Base-by-base conservation (phyloP, 1,140 invertebrate genomes). In the Trissolcus basalis region DNA sequence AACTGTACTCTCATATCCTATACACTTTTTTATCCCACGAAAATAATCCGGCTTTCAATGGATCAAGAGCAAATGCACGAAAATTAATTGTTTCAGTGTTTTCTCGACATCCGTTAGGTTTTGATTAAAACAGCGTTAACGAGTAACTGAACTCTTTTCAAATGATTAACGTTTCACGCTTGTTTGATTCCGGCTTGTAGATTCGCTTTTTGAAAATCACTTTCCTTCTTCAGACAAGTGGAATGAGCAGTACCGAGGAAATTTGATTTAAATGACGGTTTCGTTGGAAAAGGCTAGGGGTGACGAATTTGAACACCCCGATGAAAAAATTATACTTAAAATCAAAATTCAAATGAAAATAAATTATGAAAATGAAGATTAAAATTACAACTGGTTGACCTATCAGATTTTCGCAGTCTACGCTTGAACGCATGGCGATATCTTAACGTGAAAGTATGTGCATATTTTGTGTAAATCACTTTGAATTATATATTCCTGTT, bases 391-490 rank as follows among this genome's bases (percentile, higher is more conserved):
- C 79, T 81, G 79, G 53, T 56, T 45, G 69, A 67, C 50, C 78
- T 79, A 81, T 81, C 59, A 58, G 72, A 82, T 84, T 85, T 85
- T 85, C 80, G 82, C 78, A 76, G 61, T 53, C 65, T 53, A 82
- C 79, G 83, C 82, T 84, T 73, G 68, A 86, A 49, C 64, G 77
- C 68, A 61, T 74, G 51, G 63, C 55, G 77, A 64, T 73, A 47
- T 77, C 58, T 12, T n/a, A 7, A 44, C 43, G 13, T 12, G 13
- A 44, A 44, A 44, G n/a, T 44, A 44, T 12, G 11, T 44, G 12
- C 12, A 13, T 13, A 14, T 44, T n/a, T 44, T 44, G 7, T 13
- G 12, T 44, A 13, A 13, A 44, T 7, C 12, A 44, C 12, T 13
- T 13, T 13, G 43, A 44, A 44, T 7, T 44, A 44, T 44, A 7